Base-by-base conservation (phyloP, 53 echinoderm and acorn worm species). In the Paelopatides confundens region DNA sequence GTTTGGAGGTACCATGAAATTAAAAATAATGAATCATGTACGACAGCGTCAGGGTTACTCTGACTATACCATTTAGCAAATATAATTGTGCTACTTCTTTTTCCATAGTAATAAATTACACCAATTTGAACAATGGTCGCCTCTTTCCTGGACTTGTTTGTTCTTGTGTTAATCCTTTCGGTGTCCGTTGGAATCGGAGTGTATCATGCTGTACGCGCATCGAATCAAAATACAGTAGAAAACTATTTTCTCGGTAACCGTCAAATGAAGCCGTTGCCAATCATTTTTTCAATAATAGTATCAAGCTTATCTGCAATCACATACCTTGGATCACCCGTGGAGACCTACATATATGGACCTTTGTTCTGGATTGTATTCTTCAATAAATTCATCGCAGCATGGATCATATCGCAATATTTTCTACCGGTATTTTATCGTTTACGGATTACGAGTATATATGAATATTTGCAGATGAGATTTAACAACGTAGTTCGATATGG, bases 391-490 rank as follows among this genome's bases (percentile, higher is more conserved):
- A 67, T 67, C 30, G 32, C 68, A 18, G 32, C 35, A 15, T 67
- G 35, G 32, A 31, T 67, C 12, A 35, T 67, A 31, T 31, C 35
- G 32, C 17, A 14, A 12, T 31, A 13, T 31, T 67, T 67, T 17
- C 37, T 47, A 1, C 77, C 77, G 30, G 48, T 77, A 15, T 77
- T 77, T 39, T 77, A 48, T 23, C 46, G 37, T 5, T 43, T 77
- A 31, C 10, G 43, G 27, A 24, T 77, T 14, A 49, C 77, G 3
- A 77, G 77, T 15, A 48, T 77, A 24, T 77, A 47, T 39, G 77
- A 77, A 31, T 82, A 82, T 35, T 36, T 82, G 34, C 54, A 82
- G 17, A 17, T 82, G 36, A 33, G 82, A 32, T 82, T 82, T 21
- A 35, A 63, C 62, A 62, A 18, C 7, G 62, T 17, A 9, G 82